Base-by-base conservation (phyloP, 2,113 vertebrate genomes). In the Pachycephala philippinensis region DNA sequence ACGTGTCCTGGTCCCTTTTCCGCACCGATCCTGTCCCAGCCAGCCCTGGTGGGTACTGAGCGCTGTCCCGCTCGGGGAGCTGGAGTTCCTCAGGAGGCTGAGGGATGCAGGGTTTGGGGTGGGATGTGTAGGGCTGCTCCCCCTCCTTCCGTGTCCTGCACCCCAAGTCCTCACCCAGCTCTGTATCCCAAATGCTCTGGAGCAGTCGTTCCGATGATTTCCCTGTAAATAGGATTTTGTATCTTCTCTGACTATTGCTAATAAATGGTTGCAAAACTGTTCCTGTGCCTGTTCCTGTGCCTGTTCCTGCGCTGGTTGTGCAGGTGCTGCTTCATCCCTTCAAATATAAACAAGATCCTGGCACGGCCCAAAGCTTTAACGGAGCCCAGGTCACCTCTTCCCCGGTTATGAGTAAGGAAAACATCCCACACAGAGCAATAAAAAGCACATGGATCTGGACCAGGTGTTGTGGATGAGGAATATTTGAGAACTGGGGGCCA, bases 191-290 rank as follows among this genome's bases (percentile, higher is more conserved):
- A 60, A 19, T 16, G 49, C 63, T 61, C 37, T 26, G 37, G 57
- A 64, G 50, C 1, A 0, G 20, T 54, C 3, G 0, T 61, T 76
- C 84, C 60, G 54, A 7, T 13, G 37, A 27, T 54, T 85, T 71
- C 47, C 15, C 19, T 96, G 95, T 96, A 96, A 96, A 97, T 95
- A 96, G 28, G 76, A 75, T 97, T 97, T 97, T 96, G 95, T 97
- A 97, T 97, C 94, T 97, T 97, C 96, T 96, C 86, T 76, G 69
- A 78, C 86, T 84, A 52, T 95, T 96, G 96, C 93, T 97, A 97
- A 97, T 95, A 96, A 97, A 97, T 40, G 15, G 82, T 89, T 90
- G 95, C 93, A 74, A 96, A 94, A 94, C 65, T 66, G 59, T 33
- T 45, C 61, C 15, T 26, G n/a, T 31, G 9, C 45, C 20, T 45